phyloP scores from a whole-genome alignment of 2,113 vertebrate species.

The Vanacampus margaritifer region DNA sequence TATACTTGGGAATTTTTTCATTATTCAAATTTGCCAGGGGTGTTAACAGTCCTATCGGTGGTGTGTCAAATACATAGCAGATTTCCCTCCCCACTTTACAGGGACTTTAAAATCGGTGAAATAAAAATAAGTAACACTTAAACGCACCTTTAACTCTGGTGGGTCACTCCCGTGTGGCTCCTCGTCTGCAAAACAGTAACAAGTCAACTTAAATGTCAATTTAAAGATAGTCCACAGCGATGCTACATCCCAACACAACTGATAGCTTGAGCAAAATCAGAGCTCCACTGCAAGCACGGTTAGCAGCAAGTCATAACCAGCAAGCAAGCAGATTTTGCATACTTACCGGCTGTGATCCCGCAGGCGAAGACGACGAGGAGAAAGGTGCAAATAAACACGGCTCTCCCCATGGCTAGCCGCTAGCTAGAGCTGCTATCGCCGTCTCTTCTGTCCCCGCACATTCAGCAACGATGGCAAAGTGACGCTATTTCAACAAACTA shows the following conservation, averaged over 20 bases:
- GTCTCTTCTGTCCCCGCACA: conserved; percentile 40
- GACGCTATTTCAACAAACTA: background rate
- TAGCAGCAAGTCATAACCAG: background rate
- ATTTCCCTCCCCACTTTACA: too few relatives aligned
- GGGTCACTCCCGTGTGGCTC: conserved; percentile 48
- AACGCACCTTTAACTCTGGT: conserved; percentile 60
- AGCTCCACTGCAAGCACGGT: background rate
- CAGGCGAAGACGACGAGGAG: conserved; percentile 44
- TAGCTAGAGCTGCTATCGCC: conserved; percentile 47
- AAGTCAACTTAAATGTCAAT: background rate
- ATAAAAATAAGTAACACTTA: too few relatives aligned
- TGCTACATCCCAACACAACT: background rate
- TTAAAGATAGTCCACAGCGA: background rate
- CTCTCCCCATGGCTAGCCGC: conserved; percentile 40
- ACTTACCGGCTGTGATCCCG: conserved; percentile 64
- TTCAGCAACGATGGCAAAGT: conserved; percentile 36
- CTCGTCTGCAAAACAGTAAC: conserved; percentile 55
- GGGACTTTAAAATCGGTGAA: too few relatives aligned
- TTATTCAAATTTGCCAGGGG: too few relatives aligned
- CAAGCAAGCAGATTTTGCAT: background rate
- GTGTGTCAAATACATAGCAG: too few relatives aligned
- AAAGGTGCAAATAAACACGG: conserved; percentile 41
- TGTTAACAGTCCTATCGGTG: too few relatives aligned
- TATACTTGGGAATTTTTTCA: too few relatives aligned
- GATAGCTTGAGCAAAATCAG: background rate